Evolutionary conservation across 2,113 vertebrate genomes (phyloP).

Genomic region (Thermophis baileyi): DNA sequence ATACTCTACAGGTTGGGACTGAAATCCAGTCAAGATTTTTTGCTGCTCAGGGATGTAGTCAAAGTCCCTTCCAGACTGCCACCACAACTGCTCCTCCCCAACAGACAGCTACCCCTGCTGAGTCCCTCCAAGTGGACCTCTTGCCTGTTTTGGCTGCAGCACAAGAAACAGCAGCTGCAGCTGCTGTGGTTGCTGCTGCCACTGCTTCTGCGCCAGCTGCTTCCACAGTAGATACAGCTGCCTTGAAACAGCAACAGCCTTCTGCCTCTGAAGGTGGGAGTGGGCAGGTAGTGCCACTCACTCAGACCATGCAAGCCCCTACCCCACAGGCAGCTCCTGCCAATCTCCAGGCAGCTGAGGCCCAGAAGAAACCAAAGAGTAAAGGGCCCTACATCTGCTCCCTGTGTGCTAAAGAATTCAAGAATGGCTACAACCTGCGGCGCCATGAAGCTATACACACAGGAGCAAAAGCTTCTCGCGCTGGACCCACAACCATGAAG

Average conservation of each 20-base stretch:
- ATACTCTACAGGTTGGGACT: slow-evolving; percentile 66
- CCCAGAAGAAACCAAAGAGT: slow-evolving; percentile 68
- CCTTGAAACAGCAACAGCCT: slow-evolving; percentile 55
- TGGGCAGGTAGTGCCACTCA: slow-evolving; percentile 31
- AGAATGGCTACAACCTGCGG: slow-evolving; percentile 90
- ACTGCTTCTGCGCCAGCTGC: slow-evolving; percentile 64
- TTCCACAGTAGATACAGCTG: slow-evolving; percentile 79
- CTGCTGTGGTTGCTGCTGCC: slow-evolving; percentile 45
- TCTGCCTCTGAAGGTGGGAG: slow-evolving; percentile 74
- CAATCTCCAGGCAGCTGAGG: slow-evolving; percentile 40
- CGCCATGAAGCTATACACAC: slow-evolving; percentile 91
- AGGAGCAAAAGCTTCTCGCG: slow-evolving; percentile 74
- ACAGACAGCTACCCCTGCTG: slow-evolving; percentile 82
- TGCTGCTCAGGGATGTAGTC: slow-evolving; percentile 65
- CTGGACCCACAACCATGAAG: slow-evolving; percentile 62
- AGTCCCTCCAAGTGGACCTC: slow-evolving; percentile 86
- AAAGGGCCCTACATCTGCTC: slow-evolving; percentile 81
- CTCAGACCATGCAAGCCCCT: slow-evolving; percentile 43
- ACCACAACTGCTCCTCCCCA: slow-evolving; percentile 70
- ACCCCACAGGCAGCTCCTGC: slow-evolving; percentile 60
- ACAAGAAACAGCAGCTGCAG: slow-evolving; percentile 57
- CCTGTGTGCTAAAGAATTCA: slow-evolving; percentile 89
- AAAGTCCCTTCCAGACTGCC: slow-evolving; percentile 64
- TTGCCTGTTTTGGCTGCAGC: slow-evolving; percentile 76
- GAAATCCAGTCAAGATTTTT: slow-evolving; percentile 70